phyloP scores from a whole-genome alignment of 2,113 vertebrate genomes.

The Picathartes gymnocephalus region DNA sequence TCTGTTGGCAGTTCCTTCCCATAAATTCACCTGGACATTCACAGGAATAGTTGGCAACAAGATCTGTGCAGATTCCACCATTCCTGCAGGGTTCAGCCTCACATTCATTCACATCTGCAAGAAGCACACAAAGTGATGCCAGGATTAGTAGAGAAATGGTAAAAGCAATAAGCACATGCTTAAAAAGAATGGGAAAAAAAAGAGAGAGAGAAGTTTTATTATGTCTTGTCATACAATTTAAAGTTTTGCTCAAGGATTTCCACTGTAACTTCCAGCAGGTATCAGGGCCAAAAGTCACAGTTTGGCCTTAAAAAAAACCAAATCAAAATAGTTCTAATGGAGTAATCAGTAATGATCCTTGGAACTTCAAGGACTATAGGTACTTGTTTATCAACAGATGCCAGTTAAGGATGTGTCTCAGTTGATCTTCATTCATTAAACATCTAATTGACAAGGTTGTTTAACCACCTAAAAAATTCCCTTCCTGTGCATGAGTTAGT shows the following conservation, averaged over 20 bases:
- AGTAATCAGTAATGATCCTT: neutral
- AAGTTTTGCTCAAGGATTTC: neutral
- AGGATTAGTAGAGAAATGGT: neutral
- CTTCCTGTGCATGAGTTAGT: constrained; percentile 51
- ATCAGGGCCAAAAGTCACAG: neutral
- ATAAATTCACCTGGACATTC: constrained; percentile 98
- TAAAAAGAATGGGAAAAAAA: neutral
- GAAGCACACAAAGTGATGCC: neutral
- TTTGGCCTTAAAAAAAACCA: neutral
- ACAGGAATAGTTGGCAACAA: constrained; percentile 96
- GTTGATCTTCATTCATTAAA: constrained; percentile 71
- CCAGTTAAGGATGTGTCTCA: constrained; percentile 42
- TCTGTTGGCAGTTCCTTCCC: constrained; percentile 96
- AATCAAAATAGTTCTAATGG: neutral
- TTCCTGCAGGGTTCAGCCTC: constrained; percentile 94
- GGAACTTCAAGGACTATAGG: neutral
- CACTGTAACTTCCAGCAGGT: neutral
- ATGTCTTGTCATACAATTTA: neutral
- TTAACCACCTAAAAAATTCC: constrained; percentile 63
- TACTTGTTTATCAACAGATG: constrained; percentile 43
- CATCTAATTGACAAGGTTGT: constrained; percentile 57
- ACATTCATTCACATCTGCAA: constrained; percentile 93
- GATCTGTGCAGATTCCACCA: constrained; percentile 93
- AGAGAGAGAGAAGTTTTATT: neutral
- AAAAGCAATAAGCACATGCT: neutral